phyloP scores from a whole-genome alignment of 2,797 vertebrate genomes.

The Pyrrhura leucotis region DNA sequence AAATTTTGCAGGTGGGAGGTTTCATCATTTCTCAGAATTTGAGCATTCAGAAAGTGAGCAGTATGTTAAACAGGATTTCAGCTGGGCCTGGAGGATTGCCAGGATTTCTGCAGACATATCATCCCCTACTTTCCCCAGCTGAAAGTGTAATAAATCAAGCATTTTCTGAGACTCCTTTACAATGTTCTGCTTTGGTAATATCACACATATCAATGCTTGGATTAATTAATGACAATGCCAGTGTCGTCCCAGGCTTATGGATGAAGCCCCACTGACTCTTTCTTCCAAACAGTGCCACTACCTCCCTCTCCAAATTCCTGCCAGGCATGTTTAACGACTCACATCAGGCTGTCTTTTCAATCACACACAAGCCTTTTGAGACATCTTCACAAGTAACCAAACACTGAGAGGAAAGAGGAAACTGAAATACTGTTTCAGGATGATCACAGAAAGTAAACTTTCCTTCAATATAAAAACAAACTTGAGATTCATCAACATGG shows the following conservation, averaged over 20 bases:
- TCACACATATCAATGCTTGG: neutral
- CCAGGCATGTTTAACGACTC: neutral
- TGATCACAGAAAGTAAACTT: neutral
- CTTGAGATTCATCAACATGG: neutral
- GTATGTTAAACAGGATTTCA: neutral
- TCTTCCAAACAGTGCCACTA: neutral
- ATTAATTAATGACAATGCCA: neutral
- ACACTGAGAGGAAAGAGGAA: neutral
- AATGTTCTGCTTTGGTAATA: neutral
- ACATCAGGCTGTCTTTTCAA: conserved; percentile 19
- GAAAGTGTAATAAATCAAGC: neutral
- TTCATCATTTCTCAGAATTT: neutral
- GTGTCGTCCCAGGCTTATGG: rapidly evolving
- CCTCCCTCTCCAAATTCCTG: neutral
- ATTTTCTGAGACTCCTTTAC: neutral
- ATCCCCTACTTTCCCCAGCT: neutral
- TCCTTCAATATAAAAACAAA: neutral
- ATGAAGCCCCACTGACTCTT: neutral
- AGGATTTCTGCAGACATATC: neutral
- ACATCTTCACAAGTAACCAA: neutral
- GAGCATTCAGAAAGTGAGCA: neutral
- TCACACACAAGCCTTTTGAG: neutral
- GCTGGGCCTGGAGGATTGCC: neutral
- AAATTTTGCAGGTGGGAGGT: neutral
- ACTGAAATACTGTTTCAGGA: neutral